Percentiles rank a stretch among this genome's conserved stretches.
phyloP scores from a whole-genome alignment of 2,113 vertebrate species.

The Poeciliopsis retropinna region DNA sequence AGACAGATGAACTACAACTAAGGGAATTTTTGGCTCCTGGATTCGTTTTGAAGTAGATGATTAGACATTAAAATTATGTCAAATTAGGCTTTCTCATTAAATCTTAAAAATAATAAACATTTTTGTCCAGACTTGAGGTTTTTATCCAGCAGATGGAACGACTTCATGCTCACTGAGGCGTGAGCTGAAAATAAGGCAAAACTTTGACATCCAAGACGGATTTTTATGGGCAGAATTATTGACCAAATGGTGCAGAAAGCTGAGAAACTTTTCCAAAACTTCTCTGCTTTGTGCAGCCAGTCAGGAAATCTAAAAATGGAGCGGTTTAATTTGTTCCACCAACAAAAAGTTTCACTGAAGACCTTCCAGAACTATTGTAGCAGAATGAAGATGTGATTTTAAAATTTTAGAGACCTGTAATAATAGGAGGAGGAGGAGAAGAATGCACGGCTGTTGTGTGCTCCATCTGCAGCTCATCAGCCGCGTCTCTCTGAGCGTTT shows the following conservation, averaged over 20 bases:
- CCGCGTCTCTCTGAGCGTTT: conserved; percentile 47
- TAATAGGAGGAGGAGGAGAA: too few relatives aligned
- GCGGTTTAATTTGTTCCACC: not conserved
- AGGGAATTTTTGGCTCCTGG: too few relatives aligned
- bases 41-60: too few relatives aligned
- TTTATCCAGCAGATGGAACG: conserved; percentile 6
- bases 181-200: not conserved
- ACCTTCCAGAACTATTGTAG: not conserved
- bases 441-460: too few relatives aligned
- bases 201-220: not conserved
- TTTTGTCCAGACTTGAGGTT: not conserved
- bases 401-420: not conserved
- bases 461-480: conserved; percentile 42
- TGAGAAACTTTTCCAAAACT: not conserved
- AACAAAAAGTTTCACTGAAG: not conserved
- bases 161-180: not conserved
- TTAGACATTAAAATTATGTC: too few relatives aligned
- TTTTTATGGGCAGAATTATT: not conserved
- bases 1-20: too few relatives aligned
- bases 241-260: conserved; percentile 11
- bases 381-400: too few relatives aligned
- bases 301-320: not conserved
- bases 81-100: not conserved
- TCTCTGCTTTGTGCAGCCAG: not conserved
- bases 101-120: not conserved